A percentile compares a stretch with the other conserved stretches of the same genome.
These are phyloP conservation scores for Pseudococcus viburni DNA, from an alignment of 2,888 invertebrate species.

Conservation along the genomic window DNA sequence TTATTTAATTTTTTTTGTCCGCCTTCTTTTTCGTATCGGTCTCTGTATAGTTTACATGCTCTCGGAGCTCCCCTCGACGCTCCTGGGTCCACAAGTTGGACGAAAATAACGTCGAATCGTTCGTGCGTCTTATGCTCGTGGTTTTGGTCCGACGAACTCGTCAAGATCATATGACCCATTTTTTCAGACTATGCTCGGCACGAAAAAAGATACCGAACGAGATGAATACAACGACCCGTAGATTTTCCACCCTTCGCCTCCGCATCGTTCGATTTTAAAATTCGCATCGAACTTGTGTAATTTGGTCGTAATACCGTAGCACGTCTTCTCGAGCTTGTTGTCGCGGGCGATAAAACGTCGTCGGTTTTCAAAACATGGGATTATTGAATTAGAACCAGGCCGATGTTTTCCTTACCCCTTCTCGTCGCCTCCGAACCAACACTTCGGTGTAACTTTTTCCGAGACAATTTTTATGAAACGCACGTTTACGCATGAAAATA, in stretches of 20 bases:
- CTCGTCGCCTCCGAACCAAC: background rate
- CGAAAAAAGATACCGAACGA: background rate
- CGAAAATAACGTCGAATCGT: conserved; percentile 42
- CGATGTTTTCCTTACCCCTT: background rate
- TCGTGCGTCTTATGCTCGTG: conserved; percentile 47
- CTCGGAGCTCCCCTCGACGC: background rate
- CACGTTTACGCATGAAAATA: conserved; percentile 37
- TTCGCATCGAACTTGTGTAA: background rate
- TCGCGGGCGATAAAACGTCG: background rate
- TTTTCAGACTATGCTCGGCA: background rate
- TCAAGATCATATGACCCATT: conserved; percentile 3
- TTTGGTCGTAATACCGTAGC: background rate
- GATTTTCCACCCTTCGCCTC: background rate
- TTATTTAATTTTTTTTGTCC: conserved; percentile 32
- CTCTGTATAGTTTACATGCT: background rate
- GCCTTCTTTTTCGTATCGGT: conserved; percentile 5
- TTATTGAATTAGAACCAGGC: conserved; percentile 16
- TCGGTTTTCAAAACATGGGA: background rate
- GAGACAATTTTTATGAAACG: conserved; percentile 1
- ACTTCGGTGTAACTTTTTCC: conserved; percentile 7
- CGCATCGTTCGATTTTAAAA: background rate
- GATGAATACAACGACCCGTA: background rate
- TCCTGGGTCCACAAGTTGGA: background rate
- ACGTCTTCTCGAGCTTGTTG: background rate
- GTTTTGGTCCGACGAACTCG: conserved; percentile 24